Base-by-base conservation (phyloP, 2,113 vertebrate species). In the Ptilonorhynchus violaceus region DNA sequence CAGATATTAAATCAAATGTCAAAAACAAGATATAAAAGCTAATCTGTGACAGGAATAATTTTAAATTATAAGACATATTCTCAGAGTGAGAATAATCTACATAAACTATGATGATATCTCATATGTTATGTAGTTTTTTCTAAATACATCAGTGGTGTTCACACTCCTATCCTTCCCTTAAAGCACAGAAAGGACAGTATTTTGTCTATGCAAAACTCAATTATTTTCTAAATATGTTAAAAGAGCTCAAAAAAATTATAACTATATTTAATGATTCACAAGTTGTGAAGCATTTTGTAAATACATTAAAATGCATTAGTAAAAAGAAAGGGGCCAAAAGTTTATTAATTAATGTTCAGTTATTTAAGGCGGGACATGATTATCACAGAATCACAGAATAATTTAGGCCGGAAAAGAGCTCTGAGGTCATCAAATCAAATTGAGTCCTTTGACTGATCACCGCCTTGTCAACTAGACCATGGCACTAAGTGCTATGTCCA, bases 51-150 rank as follows among this genome's bases (percentile, higher is more conserved):
- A 92, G 35, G 20, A 39, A 62, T 35, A 76, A 83, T 84, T 95
- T 86, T 41, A 88, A 95, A 84, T 90, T 92, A 11, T 56, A 95
- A 63, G 21, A 67, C 39, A 52, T 66, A 75, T 70, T 88, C 49
- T 94, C 28, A 66, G 59, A 92, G 59, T 81, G 42, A 88, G 85
- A 94, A 88, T 80, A 55, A 93, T 86, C 85, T 95, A 60, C 85
- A 92, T 84, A 86, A 77, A 92, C 66, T 69, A 80, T 33, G 63
- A 95, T 46, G 47, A 19, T 94, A 69, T 63, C 42, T 92, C 28
- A 70, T 55, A 90, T 15, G n/a, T 37, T 33, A 60, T 35, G 41
- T 19, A 75, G 63, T 67, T 92, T 89, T 74, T 85, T 87, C 44
- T 56, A 86, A 88, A 77, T 67, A 39, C 27, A 88, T 66, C 55